Evolutionary conservation across 2,113 vertebrate genomes (phyloP).

Genomic region (Lynx canadensis): DNA sequence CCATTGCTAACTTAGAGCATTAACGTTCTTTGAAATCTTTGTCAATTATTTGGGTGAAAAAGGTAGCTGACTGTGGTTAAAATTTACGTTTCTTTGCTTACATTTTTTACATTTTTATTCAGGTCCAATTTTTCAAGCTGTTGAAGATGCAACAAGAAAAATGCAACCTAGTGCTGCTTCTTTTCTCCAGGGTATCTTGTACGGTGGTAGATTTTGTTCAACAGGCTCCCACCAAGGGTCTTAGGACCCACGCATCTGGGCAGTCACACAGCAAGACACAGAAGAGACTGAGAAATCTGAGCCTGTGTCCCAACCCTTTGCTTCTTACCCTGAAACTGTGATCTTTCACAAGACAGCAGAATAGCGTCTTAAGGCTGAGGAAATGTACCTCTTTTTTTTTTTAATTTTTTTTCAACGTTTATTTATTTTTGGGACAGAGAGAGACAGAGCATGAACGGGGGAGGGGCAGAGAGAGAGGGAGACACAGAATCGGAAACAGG

Average conservation of each 20-base stretch:
- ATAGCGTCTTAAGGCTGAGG: constrained; percentile 5
- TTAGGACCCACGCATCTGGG: neutral
- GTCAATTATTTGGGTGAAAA: neutral
- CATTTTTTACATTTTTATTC: neutral
- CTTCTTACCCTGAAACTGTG: neutral
- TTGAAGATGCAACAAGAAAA: neutral
- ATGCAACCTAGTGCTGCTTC: neutral
- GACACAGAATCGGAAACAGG: no score
- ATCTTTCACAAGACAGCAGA: constrained; percentile 48
- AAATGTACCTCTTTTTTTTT: constrained; percentile 30
- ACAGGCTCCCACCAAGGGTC: neutral
- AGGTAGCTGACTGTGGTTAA: neutral
- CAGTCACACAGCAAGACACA: neutral
- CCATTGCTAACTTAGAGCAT: neutral
- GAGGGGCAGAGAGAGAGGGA: no score
- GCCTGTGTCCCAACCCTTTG: neutral
- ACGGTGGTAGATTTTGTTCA: neutral
- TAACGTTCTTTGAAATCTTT: neutral
- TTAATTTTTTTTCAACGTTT: no score
- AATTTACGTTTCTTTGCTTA: constrained; percentile 10
- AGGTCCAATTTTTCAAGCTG: neutral
- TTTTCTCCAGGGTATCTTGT: neutral
- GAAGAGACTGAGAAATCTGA: neutral
- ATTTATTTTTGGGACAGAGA: no score
- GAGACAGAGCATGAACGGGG: no score